phyloP scores from a whole-genome alignment of 2,797 vertebrate species.

The Danio aesculapii region DNA sequence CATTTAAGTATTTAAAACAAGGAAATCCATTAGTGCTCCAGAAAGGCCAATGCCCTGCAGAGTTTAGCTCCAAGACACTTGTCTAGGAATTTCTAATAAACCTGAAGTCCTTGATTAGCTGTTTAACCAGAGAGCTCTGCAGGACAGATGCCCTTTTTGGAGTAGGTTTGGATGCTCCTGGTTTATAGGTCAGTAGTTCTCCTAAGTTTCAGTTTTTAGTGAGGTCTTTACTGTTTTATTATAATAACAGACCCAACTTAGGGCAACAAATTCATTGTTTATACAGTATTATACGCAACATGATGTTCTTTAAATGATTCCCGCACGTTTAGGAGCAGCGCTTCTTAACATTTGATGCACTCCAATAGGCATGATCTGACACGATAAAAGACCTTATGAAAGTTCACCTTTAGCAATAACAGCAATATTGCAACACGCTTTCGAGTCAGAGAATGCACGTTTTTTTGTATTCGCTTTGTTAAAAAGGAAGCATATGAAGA shows the following conservation, averaged over 20 bases:
- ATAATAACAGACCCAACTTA: not conserved
- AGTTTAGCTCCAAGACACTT: no score
- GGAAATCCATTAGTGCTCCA: no score
- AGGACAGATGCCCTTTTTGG: not conserved
- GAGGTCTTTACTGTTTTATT: not conserved
- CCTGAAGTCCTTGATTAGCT: not conserved
- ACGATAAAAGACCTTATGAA: constrained; percentile 3
- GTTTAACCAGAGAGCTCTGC: not conserved
- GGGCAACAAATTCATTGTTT: not conserved
- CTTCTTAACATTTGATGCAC: not conserved
- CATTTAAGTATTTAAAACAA: not conserved
- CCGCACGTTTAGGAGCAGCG: not conserved
- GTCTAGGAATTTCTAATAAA: not conserved
- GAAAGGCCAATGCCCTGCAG: no score
- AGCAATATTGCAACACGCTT: constrained; percentile 62
- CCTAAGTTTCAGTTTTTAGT: not conserved
- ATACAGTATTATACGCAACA: not conserved
- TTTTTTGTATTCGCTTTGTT: constrained; percentile 1
- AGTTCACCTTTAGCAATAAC: constrained; percentile 12
- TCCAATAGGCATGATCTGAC: constrained; percentile 3
- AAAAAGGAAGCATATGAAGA: constrained; percentile 30
- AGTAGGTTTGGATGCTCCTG: not conserved
- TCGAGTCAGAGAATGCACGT: not conserved
- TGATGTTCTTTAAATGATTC: not conserved
- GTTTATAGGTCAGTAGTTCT: not conserved